Evolutionary conservation across 2,797 vertebrate species (phyloP), one percentile per base, ranked within the genome.

Genomic region (Sebastes oblongus): DNA sequence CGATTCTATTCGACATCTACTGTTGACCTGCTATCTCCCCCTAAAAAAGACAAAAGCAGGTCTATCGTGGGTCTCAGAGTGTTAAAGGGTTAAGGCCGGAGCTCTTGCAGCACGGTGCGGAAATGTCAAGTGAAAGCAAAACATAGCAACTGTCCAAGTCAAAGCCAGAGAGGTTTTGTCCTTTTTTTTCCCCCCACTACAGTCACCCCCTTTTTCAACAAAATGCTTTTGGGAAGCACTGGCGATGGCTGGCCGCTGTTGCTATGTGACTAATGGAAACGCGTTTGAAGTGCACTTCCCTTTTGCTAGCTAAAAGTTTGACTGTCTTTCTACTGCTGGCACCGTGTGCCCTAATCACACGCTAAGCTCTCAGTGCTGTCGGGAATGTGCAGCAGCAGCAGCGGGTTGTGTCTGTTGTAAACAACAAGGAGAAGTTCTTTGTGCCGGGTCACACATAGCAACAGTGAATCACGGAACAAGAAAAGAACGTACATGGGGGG

Each of bases 231-330:
- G 70, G 56, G 34, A 82, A 82, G 59, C 20, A 25, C 30, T 36
- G 68, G 10, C 5, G 13, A 78, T 72, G 64, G 73, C 70, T 52
- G 22, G 58, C 82, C 77, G 75, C 82, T 86, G 91, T 91, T 93
- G 90, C 91, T 88, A 85, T 88, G 91, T 92, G 84, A 92, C 90
- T 89, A 91, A 92, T 90, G 91, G 90, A 91, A 88, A 86, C 39
- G 56, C 2, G 8, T 83, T 83, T 90, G 56, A 89, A 87, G 87
- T 84, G 73, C 81, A 86, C 77, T 90, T 87, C 85, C 80, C 68
- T 80, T 92, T 80, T 77, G 42, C 67, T 30, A 56, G 67, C 86
- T 74, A 65, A 74, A 91, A 90, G 70, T 86, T 90, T 55, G 60
- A 69, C 76, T 73, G 58, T 78, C 78, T 72, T 72, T 86, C 42